These are phyloP conservation scores for Lacanobia oleracea DNA, from an alignment of 2,888 invertebrate species.

Conservation along the genomic window DNA sequence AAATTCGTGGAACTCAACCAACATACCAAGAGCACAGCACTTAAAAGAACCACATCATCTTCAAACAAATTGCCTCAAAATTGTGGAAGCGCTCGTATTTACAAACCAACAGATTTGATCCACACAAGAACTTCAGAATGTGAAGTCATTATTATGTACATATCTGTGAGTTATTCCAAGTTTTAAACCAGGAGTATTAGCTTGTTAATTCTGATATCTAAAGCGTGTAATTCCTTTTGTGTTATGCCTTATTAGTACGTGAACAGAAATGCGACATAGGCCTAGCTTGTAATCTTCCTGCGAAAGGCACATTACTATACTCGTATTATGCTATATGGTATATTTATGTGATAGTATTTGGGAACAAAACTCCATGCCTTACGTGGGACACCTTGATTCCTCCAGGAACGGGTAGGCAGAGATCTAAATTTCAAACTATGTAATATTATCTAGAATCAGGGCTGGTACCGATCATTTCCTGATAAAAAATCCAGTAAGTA, in stretches of 20 bases:
- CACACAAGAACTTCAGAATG: slow-evolving; percentile 32
- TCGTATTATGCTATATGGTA: no score
- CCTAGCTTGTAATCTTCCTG: no score
- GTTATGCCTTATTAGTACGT: slow-evolving; percentile 20
- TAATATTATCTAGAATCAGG: background rate
- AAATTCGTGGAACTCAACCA: background rate
- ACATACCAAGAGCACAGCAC: slow-evolving; percentile 13
- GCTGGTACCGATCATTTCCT: background rate
- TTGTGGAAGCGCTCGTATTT: slow-evolving; percentile 14
- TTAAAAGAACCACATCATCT: slow-evolving; percentile 13
- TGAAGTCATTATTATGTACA: slow-evolving; percentile 54
- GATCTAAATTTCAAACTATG: background rate
- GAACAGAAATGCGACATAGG: slow-evolving; percentile 26
- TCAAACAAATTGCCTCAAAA: slow-evolving; percentile 29
- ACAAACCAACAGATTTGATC: slow-evolving; percentile 20
- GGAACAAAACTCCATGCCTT: no score
- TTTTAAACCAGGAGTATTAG: slow-evolving; percentile 47
- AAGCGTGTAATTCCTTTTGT: slow-evolving; percentile 49
- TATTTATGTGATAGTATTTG: no score
- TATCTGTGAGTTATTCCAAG: slow-evolving; percentile 43
- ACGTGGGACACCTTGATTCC: background rate
- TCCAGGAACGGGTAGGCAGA: background rate
- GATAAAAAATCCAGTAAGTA: no score
- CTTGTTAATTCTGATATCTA: slow-evolving; percentile 56
- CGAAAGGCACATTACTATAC: no score